Base-by-base conservation (phyloP, 2,113 vertebrate genomes). In the Solenodon paradoxus region DNA sequence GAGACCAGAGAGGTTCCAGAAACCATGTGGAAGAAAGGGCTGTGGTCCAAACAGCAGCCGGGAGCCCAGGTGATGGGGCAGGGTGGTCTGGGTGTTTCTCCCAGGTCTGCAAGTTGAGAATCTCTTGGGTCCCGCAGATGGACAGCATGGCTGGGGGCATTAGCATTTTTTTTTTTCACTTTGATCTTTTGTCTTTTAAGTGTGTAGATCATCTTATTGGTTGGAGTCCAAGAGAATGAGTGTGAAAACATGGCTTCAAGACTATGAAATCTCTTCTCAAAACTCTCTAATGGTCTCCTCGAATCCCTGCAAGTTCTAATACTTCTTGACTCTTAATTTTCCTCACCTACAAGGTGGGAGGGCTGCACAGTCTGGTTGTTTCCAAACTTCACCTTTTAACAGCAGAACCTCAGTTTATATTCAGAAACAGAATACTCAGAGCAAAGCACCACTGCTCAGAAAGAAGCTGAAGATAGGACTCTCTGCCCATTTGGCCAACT, bases 171-270 rank as follows among this genome's bases (percentile, higher is more conserved):
- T n/a, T 95, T 96, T 94, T 95, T 49, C 15, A 66, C 95, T 96
- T 97, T 97, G 96, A 96, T 96, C 72, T 85, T 95, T 97, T 97
- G 91, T 96, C 88, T 96, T 96, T 97, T 77, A 95, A 93, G 87
- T 85, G 72, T 88, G 45, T 93, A 66, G 90, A 84, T 69, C 53
- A 75, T 32, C 63, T 95, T 92, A 38, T 88, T 68, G 81, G 47
- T 82, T 64, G 49, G 30, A 91, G 35, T 20, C 59, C 88, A 86
- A 94, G 75, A 92, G 82, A 90, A 72, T 74, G 71, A 84, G 28
- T 47, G 0, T 11, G 17, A 91, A 35, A 74, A 45, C 0, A 3
- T 64, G 57, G 72, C 42, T 94, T 88, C 66, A 30, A 7, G 72
- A n/a, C 51, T 42, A 55, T 17, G 45, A 72, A 81, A n/a, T 30